These are phyloP conservation scores for Eptatretus atami DNA, from an alignment of 2,797 vertebrate genomes.

Conservation along the genomic window DNA sequence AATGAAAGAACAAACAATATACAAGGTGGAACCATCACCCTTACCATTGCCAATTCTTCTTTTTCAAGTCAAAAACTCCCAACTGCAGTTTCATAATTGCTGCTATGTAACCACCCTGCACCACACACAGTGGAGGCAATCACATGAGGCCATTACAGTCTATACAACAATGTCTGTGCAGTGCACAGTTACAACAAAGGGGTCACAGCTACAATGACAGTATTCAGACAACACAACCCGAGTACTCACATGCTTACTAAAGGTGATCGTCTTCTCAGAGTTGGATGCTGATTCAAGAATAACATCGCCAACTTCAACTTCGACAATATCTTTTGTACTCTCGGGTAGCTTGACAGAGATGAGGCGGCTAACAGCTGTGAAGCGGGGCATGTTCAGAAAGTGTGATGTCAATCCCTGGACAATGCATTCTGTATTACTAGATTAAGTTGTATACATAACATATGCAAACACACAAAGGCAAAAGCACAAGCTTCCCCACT, in stretches of 20 bases:
- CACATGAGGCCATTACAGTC: too few species aligned
- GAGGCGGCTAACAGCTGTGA: too few species aligned
- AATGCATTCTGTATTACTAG: too few species aligned
- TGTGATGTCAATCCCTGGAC: too few species aligned
- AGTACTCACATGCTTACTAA: background rate
- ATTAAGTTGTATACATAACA: too few species aligned
- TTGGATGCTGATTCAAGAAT: background rate
- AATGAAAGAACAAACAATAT: background rate
- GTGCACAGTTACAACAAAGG: background rate
- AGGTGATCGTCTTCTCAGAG: background rate
- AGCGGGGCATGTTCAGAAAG: too few species aligned
- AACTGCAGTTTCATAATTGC: conserved; percentile 23
- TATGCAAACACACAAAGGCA: too few species aligned
- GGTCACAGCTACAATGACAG: background rate
- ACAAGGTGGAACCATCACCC: conserved; percentile 3
- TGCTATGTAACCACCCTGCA: conserved; percentile 37
- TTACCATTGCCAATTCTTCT: conserved; percentile 32
- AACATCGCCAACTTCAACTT: background rate
- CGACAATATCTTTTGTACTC: background rate
- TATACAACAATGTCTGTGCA: background rate
- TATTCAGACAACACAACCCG: background rate
- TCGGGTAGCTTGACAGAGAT: background rate
- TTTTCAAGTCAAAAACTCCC: conserved; percentile 46
- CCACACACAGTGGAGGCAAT: conserved; percentile 4
- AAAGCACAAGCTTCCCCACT: too few species aligned